A percentile compares a stretch with the other conserved stretches of the same genome.
phyloP scores from a whole-genome alignment of 2,113 vertebrate genomes.

The Murina feae region DNA sequence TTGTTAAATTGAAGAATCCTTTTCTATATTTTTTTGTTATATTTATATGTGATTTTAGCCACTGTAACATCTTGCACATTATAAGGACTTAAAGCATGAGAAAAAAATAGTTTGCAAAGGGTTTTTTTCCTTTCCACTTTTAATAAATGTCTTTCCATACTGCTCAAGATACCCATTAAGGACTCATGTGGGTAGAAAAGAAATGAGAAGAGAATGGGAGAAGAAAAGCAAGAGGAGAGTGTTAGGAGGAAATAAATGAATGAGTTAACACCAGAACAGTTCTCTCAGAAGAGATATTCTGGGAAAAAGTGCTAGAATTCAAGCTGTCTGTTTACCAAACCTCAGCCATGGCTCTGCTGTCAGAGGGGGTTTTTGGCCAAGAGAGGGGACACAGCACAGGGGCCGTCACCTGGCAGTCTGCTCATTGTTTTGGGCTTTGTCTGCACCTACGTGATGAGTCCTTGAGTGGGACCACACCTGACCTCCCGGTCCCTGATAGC shows the following conservation, averaged over 20 bases:
- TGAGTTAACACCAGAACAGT: not conserved
- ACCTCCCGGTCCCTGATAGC: not conserved
- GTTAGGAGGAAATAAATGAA: not conserved
- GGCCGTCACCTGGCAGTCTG: not conserved
- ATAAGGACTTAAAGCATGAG: not conserved
- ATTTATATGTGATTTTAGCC: not conserved
- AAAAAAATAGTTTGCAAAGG: not conserved
- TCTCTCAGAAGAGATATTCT: not conserved
- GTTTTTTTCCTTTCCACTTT: not conserved
- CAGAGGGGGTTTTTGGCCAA: not conserved
- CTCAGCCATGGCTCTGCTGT: not conserved
- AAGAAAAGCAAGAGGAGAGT: not conserved
- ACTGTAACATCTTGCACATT: not conserved
- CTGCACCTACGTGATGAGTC: not conserved
- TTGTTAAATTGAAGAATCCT: not conserved
- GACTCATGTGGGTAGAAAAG: not conserved
- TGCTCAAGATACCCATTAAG: not conserved
- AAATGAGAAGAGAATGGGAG: not conserved
- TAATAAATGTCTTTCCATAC: not conserved
- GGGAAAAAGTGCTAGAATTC: not conserved
- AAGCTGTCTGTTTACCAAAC: not conserved
- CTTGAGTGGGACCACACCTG: not conserved
- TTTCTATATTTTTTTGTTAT: not conserved
- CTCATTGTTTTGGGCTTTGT: not conserved
- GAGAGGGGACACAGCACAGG: no score